Conservation (phyloP, 2,113 vertebrate genomes). For the Scatophagus argus region DNA sequence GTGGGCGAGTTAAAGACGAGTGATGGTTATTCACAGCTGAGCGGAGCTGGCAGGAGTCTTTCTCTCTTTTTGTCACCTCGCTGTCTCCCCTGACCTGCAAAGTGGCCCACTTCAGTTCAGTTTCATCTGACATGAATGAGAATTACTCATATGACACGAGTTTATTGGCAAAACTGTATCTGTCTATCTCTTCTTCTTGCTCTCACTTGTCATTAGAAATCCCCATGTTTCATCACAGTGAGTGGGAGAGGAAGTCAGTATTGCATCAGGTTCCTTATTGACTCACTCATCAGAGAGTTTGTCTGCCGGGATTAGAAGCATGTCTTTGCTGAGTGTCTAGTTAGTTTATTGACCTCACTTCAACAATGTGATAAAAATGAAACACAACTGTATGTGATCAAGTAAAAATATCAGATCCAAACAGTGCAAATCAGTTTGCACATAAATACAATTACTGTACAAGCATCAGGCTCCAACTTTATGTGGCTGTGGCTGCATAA, state of each 20-base stretch:
- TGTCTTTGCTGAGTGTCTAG: background rate
- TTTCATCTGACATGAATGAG: background rate
- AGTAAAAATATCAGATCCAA: background rate
- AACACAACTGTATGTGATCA: background rate
- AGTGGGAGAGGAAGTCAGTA: conserved; percentile 52
- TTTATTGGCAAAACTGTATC: background rate
- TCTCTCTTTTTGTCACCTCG: conserved; percentile 49
- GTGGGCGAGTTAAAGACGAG: conserved; percentile 62
- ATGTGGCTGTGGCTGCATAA: background rate
- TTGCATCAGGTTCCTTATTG: conserved; percentile 56
- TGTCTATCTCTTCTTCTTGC: background rate
- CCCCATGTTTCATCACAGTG: conserved; percentile 38
- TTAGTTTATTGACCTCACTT: background rate
- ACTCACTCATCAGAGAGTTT: conserved; percentile 36
- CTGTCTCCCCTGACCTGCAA: conserved; percentile 5
- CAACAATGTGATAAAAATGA: background rate
- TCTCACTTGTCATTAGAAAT: conserved; percentile 27
- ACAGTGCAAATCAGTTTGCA: background rate
- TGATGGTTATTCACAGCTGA: conserved; percentile 75
- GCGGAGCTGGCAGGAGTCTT: conserved; percentile 31
- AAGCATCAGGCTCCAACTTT: background rate
- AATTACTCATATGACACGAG: background rate
- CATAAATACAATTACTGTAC: background rate
- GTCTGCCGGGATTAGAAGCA: background rate
- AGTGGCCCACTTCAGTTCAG: background rate